Evolutionary conservation across 2,797 vertebrate genomes (phyloP), one percentile per base, ranked within the genome.

Genomic region (Takifugu ocellatus): DNA sequence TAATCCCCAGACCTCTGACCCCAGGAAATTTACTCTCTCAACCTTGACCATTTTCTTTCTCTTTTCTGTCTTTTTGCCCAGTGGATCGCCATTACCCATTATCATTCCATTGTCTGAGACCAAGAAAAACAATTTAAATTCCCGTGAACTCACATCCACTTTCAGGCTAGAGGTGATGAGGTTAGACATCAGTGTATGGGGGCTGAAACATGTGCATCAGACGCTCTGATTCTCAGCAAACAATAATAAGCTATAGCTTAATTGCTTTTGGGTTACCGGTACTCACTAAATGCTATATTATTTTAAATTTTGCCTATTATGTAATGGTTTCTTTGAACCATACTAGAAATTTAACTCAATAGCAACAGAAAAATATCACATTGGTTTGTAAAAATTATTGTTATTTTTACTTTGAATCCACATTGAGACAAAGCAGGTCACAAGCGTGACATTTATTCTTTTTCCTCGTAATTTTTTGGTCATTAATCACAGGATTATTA

Each of bases 1-100:
- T 89, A 91, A 94, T 91, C 87, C 85, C 70, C 55, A 79, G 87
- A 92, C 89, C 92, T 90, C 78, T 93, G 90, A 93, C 91, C 90
- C 75, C 70, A 49, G 86, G 88, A 91, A 90, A 91, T 91, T 89
- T 91, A 91, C 87, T 91, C 89, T 73, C 78, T 84, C 84, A 73
- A 88, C 79, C 86, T 86, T 90, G 79, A 87, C 84, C 76, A 67
- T 85, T 85, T 75, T 85, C 79, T 78, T 79, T 73, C 72, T 69
- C 72, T 70, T 74, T 74, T 58, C 75, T 55, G 56, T 48, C 68
- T 77, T 72, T 80, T 76, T 84, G 74, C 78, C 78, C 84, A 67
- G 54, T 9, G 44, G 81, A 85, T 83, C 77, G 79, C 79, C 78
- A 86, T 88, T 92, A 91, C 66, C 79, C 82, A 84, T 88, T 91